phyloP scores from a whole-genome alignment of 1,140 invertebrate genomes.

The Marisa cornuarietis region DNA sequence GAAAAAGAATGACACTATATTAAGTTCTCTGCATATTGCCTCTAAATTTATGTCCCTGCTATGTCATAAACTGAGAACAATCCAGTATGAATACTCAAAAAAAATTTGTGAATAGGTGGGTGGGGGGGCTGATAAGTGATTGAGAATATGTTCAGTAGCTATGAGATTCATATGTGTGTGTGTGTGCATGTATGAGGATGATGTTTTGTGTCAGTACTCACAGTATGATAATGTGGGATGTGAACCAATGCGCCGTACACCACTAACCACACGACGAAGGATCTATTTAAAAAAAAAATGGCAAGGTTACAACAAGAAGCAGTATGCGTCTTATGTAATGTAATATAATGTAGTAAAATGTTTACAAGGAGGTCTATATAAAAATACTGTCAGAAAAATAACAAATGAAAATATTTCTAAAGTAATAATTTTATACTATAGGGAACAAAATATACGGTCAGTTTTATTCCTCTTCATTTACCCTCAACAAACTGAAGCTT shows the following conservation, averaged over 20 bases:
- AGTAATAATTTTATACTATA: neutral
- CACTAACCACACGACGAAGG: constrained; percentile 78
- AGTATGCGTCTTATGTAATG: neutral
- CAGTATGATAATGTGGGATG: constrained; percentile 88
- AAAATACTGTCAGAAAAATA: neutral
- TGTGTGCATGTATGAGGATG: too few relatives aligned
- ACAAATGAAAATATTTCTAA: neutral
- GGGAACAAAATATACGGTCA: neutral
- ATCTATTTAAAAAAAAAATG: constrained; percentile 63
- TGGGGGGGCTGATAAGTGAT: too few relatives aligned
- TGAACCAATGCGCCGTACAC: constrained; percentile 92
- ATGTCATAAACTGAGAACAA: too few relatives aligned
- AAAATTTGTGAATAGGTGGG: too few relatives aligned
- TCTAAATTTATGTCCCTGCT: too few relatives aligned
- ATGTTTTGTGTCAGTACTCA: constrained; percentile 73
- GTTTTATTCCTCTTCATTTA: too few relatives aligned
- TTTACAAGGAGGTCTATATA: neutral
- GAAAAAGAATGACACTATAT: too few relatives aligned
- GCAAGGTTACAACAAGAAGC: constrained; percentile 21
- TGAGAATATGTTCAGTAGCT: too few relatives aligned
- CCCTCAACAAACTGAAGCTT: too few relatives aligned
- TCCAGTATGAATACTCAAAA: too few relatives aligned
- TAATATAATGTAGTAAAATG: constrained; percentile 1
- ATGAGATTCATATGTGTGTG: too few relatives aligned
- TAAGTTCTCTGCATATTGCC: too few relatives aligned